Evolutionary conservation across 2,888 invertebrate species (phyloP), one percentile per base, ranked within the genome.

Genomic region (Heliconius aoede): DNA sequence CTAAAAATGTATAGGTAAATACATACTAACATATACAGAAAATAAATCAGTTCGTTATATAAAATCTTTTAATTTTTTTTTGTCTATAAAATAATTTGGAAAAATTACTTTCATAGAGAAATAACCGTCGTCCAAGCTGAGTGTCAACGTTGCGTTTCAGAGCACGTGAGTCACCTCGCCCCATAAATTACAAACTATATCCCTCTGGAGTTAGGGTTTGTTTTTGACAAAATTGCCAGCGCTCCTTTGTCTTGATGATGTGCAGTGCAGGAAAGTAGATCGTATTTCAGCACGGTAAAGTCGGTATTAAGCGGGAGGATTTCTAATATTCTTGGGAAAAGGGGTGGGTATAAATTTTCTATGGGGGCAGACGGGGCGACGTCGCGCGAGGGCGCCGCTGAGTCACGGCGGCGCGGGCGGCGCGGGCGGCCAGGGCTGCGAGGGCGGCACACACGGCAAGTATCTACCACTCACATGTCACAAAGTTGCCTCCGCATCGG

Each of bases 321-420:
- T 82, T 82, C 86, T 90, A 91, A 93, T 92, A 90, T 92, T 92
- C 93, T 93, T 92, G 88, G 89, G 84, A 85, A 88, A 90, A 90
- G 18, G 93, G 93, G 94, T 91, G 91, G 94, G 92, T 94, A 94
- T 94, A 94, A 94, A 94, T 94, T 94, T 94, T 94, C 89, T 87
- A 93, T 92, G 93, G 94, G 90, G 94, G 94, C 88, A 94, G 94
- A 93, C 93, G 93, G 91, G 92, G 93, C 93, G 94, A 93, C 93
- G 93, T 92, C 93, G 94, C 89, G 89, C 89, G 89, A 91, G 93
- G 93, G 93, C 92, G 93, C 93, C 93, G 92, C 92, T 94, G 94
- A 94, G 89, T 94, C 94, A 94, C 92, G 89, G 83, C 86, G 89
- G 85, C 87, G 82, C 81, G 81, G 76, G 81, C 78, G 81, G 81